Evolutionary conservation across 2,797 vertebrate genomes (phyloP).

Genomic region (Cuculus canorus): DNA sequence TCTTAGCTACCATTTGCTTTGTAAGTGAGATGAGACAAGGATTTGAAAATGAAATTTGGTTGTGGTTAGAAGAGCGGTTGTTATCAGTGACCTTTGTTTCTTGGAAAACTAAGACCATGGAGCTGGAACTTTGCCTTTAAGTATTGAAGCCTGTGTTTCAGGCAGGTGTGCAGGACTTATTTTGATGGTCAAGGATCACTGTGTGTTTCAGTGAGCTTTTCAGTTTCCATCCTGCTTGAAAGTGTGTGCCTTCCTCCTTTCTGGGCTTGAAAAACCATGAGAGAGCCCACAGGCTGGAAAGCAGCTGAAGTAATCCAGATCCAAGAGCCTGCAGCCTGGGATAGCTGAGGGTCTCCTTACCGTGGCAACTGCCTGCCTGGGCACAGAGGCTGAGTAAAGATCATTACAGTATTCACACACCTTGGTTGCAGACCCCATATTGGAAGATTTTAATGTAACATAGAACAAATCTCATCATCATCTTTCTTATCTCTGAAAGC

Average conservation of each 20-base stretch:
- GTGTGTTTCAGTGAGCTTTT: not conserved
- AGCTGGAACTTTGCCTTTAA: not conserved
- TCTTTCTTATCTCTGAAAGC: not conserved
- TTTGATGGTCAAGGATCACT: not conserved
- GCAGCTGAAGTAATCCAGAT: not conserved
- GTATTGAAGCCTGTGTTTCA: not conserved
- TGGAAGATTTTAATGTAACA: not conserved
- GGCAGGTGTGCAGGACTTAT: not conserved
- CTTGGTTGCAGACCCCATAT: not conserved
- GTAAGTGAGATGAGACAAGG: not conserved
- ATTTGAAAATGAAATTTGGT: not conserved
- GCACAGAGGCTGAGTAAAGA: not conserved
- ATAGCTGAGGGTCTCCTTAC: not conserved
- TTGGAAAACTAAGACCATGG: not conserved
- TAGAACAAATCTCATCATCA: not conserved
- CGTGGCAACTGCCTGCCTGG: not conserved
- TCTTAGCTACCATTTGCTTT: not conserved
- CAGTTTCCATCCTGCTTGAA: not conserved
- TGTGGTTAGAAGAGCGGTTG: not conserved
- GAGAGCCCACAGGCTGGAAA: not conserved
- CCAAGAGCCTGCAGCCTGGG: not conserved
- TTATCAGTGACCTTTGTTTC: not conserved
- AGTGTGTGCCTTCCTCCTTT: not conserved
- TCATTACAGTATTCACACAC: not conserved
- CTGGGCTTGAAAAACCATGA: not conserved